Conservation (phyloP, 2,797 vertebrate genomes). For the Phalanger gymnotis region DNA sequence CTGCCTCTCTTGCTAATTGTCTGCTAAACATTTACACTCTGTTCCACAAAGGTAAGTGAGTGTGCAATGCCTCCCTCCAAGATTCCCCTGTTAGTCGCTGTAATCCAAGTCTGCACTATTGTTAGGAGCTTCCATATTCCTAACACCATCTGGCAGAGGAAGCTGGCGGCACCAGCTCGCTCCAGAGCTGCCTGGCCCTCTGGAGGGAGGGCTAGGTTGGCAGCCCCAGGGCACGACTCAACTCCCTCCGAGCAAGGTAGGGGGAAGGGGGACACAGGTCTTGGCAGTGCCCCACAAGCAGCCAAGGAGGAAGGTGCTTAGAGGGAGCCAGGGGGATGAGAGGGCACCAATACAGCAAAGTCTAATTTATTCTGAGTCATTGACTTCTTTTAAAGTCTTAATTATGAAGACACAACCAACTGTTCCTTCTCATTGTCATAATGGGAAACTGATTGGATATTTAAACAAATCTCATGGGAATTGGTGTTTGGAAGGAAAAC, state of each 20-base stretch:
- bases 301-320: neutral
- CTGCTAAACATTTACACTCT: constrained; percentile 72
- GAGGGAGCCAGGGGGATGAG: neutral
- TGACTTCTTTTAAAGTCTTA: constrained; percentile 76
- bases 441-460: constrained; percentile 75
- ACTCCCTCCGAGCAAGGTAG: neutral
- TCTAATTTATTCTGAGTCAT: constrained; percentile 58
- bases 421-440: constrained; percentile 67
- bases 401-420: constrained; percentile 72
- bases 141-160: constrained; percentile 74
- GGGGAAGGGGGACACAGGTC: neutral
- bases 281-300: neutral
- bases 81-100: constrained; percentile 45
- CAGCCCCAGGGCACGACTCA: neutral
- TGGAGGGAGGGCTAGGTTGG: neutral
- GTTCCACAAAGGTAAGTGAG: constrained; percentile 71
- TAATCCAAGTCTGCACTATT: constrained; percentile 64
- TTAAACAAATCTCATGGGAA: constrained; percentile 70
- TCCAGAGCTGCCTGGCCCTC: constrained; percentile 30
- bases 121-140: constrained; percentile 73
- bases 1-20: constrained; percentile 42
- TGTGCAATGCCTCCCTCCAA: constrained; percentile 64
- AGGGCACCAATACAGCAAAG: neutral
- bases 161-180: constrained; percentile 5
- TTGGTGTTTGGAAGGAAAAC: constrained; percentile 72